Percentiles rank a stretch among this genome's conserved stretches.
phyloP scores from a whole-genome alignment of 1,140 invertebrate genomes.

The Pachyrhynchus sulphureomaculatus region DNA sequence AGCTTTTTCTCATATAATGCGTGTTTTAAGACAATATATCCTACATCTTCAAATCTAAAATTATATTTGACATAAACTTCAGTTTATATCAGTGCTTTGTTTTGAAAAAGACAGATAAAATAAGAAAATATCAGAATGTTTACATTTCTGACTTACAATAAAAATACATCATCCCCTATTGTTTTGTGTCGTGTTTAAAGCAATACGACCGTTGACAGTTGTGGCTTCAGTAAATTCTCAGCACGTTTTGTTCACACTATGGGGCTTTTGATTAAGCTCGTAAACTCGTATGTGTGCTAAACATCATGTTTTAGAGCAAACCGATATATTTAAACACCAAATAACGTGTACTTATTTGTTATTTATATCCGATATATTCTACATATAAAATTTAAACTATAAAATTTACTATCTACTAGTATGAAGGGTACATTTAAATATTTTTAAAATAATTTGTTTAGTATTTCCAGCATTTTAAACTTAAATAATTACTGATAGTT shows the following conservation, averaged over 20 bases:
- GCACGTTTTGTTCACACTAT: constrained; percentile 29
- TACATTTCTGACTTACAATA: constrained; percentile 17
- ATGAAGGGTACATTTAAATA: too few species aligned
- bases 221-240: constrained; percentile 30
- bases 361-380: not conserved
- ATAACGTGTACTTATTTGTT: not conserved
- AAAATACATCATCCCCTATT: constrained; percentile 20
- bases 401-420: too few species aligned
- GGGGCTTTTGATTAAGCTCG: constrained; percentile 26
- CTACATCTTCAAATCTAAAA: too few species aligned
- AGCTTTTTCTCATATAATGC: too few species aligned
- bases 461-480: too few species aligned
- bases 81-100: not conserved
- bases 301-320: constrained; percentile 22
- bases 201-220: constrained; percentile 24
- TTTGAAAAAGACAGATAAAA: not conserved
- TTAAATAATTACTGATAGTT: too few species aligned
- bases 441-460: too few species aligned
- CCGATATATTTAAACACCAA: constrained; percentile 11
- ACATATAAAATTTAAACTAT: not conserved
- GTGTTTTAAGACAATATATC: too few species aligned
- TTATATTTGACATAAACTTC: too few species aligned
- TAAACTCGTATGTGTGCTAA: constrained; percentile 28
- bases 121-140: constrained; percentile 1
- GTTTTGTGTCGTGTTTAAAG: constrained; percentile 16